Conservation (phyloP, 2,113 vertebrate genomes). For the Etia nguti region DNA sequence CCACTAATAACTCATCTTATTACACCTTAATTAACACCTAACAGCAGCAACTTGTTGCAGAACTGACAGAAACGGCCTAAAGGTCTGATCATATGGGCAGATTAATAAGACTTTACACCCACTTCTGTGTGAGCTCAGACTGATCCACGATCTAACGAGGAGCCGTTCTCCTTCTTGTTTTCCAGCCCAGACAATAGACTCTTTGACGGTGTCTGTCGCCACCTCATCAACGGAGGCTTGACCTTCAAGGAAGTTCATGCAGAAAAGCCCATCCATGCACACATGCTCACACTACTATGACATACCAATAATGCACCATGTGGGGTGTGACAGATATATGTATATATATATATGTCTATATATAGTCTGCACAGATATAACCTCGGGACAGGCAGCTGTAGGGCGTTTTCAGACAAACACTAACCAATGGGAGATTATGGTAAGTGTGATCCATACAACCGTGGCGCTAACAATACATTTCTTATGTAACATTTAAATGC, state of each 20-base stretch:
- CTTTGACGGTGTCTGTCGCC: neutral
- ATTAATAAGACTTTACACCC: neutral
- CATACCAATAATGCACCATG: neutral
- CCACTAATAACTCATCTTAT: neutral
- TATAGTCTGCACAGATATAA: neutral
- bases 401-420: neutral
- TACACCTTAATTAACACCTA: neutral
- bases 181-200: constrained; percentile 27
- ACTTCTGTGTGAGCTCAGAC: neutral
- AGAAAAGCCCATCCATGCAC: neutral
- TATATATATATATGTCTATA: rapidly evolving
- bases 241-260: neutral
- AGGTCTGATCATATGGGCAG: neutral
- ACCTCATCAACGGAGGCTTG: constrained; percentile 7
- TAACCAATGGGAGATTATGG: neutral
- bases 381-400: neutral
- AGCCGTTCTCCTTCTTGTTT: neutral
- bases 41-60: neutral
- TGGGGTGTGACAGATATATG: neutral
- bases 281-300: neutral
- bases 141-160: neutral
- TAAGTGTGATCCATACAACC: neutral
- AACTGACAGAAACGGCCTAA: neutral
- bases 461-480: neutral
- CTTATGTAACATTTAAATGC: constrained; percentile 51